Evolutionary conservation across 1,140 invertebrate species (phyloP).

Genomic region (Sycophaga agraensis): DNA sequence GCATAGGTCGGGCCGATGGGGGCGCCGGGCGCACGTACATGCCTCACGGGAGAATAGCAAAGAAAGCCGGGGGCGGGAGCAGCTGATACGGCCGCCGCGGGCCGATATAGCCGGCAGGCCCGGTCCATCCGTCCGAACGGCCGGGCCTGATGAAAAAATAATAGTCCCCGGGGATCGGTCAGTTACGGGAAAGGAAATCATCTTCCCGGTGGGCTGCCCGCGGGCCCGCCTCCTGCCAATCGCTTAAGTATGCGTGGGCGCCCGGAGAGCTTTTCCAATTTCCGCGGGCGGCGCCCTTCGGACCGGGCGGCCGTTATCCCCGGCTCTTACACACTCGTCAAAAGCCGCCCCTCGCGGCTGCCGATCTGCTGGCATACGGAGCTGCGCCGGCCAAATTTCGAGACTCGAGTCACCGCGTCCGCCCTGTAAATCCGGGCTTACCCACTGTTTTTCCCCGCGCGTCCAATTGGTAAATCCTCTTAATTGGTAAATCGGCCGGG

Average conservation of each 20-base stretch:
- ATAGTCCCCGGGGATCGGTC: constrained; percentile 55
- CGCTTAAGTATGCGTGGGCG: too few relatives aligned
- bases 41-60: constrained; percentile 14
- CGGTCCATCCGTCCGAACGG: constrained; percentile 42
- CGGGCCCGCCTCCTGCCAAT: background rate
- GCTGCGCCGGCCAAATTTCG: too few relatives aligned
- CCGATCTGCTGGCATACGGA: too few relatives aligned
- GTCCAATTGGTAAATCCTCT: too few relatives aligned
- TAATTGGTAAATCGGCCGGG: background rate
- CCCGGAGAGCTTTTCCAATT: too few relatives aligned
- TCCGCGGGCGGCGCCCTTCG: too few relatives aligned
- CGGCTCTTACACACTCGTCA: too few relatives aligned
- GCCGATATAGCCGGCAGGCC: constrained; percentile 54
- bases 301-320: too few relatives aligned
- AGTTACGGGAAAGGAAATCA: constrained; percentile 47
- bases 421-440: too few relatives aligned
- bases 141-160: constrained; percentile 55
- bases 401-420: too few relatives aligned
- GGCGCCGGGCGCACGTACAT: background rate
- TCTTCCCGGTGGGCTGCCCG: constrained; percentile 25
- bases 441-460: too few relatives aligned
- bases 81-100: constrained; percentile 23
- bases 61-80: constrained; percentile 21
- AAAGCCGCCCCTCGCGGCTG: too few relatives aligned
- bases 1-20: constrained; percentile 46